phyloP scores from a whole-genome alignment of 2,888 invertebrate species.

The Pandemis cinnamomeana region DNA sequence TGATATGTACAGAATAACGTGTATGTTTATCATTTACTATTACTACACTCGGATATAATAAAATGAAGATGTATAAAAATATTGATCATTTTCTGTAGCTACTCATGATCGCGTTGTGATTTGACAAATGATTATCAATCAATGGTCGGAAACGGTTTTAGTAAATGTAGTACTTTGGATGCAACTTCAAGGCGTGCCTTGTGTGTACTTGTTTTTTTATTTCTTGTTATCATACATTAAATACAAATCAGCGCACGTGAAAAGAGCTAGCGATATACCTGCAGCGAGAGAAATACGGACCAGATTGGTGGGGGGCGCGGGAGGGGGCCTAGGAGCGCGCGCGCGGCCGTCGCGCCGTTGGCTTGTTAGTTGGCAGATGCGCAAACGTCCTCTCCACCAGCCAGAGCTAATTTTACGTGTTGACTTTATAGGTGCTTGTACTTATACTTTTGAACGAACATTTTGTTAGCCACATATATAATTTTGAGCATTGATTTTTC shows the following conservation, averaged over 20 bases:
- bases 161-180: background rate
- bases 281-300: too few relatives aligned
- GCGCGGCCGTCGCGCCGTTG: too few relatives aligned
- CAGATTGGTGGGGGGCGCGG: too few relatives aligned
- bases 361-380: too few relatives aligned
- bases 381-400: too few relatives aligned
- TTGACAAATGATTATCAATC: too few relatives aligned
- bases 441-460: background rate
- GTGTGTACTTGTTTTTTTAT: background rate
- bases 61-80: background rate
- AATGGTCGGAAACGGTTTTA: too few relatives aligned
- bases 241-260: background rate
- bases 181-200: background rate
- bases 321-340: too few relatives aligned
- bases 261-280: too few relatives aligned
- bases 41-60: background rate
- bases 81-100: background rate
- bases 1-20: conserved; percentile 26
- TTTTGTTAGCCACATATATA: background rate
- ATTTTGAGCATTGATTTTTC: conserved; percentile 10
- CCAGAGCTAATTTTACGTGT: too few relatives aligned
- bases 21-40: background rate
- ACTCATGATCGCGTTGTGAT: too few relatives aligned
- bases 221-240: background rate
- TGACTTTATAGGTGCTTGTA: background rate